Conservation (phyloP, 2,888 invertebrate genomes). For the Cryptocephalus primarius region DNA sequence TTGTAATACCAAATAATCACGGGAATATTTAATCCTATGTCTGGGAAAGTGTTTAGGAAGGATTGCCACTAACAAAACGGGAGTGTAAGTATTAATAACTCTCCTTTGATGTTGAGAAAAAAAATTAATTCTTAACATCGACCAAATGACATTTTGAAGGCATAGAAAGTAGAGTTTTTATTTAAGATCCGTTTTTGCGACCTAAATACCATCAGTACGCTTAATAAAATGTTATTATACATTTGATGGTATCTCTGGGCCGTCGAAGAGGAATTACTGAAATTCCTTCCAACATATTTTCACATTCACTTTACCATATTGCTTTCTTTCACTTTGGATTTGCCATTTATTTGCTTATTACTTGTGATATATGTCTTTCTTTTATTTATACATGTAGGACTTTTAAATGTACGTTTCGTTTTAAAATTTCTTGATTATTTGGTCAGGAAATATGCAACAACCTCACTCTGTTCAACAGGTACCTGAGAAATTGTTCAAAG, state of each 20-base stretch:
- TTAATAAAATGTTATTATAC: conserved; percentile 21
- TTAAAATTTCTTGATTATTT: no score
- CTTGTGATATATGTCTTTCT: no score
- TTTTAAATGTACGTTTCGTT: no score
- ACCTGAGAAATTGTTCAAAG: no score
- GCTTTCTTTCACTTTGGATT: conserved; percentile 8
- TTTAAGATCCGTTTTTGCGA: conserved; percentile 35
- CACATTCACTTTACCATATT: conserved; percentile 11
- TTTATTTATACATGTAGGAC: no score
- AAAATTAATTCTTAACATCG: conserved; percentile 19
- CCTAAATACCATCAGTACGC: conserved; percentile 31
- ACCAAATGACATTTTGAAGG: conserved; percentile 28
- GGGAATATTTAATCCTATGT: conserved; percentile 13
- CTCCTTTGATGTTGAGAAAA: conserved; percentile 6
- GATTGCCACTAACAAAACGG: conserved; percentile 30
- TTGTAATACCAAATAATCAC: background rate
- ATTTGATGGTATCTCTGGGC: conserved; percentile 11
- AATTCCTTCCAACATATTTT: conserved; percentile 5
- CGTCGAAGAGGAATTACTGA: conserved; percentile 10
- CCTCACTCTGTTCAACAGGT: no score
- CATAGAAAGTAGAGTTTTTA: conserved; percentile 30
- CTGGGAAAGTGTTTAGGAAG: conserved; percentile 28
- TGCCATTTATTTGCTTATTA: no score
- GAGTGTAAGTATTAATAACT: conserved; percentile 28
- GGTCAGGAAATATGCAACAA: no score